These are phyloP conservation scores for Misgurnus mizolepis DNA, from an alignment of 2,113 vertebrate genomes.

Conservation along the genomic window DNA sequence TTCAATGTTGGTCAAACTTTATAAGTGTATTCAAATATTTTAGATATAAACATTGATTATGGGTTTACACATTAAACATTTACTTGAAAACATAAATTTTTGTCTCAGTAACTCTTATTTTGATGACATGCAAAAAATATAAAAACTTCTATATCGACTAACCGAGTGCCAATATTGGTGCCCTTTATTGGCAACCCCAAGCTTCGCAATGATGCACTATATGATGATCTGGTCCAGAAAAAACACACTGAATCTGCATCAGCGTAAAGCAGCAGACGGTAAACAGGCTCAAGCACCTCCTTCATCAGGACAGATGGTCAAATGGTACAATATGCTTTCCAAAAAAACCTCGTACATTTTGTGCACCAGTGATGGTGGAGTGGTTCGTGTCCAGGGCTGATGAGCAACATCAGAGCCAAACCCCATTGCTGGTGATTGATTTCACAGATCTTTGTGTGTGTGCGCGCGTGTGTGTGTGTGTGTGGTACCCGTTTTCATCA, in stretches of 20 bases:
- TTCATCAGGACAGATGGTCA: conserved; percentile 84
- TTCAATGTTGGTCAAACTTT: too few species aligned
- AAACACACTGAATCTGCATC: conserved; percentile 49
- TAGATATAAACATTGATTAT: too few species aligned
- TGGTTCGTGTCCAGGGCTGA: conserved; percentile 53
- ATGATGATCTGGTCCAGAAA: conserved; percentile 18
- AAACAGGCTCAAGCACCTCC: conserved; percentile 78
- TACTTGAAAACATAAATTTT: too few species aligned
- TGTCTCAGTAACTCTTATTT: too few species aligned
- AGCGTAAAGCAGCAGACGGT: conserved; percentile 80
- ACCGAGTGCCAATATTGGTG: not conserved
- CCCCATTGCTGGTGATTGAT: conserved; percentile 76
- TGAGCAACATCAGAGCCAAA: conserved; percentile 59
- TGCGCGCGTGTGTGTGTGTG: conserved; percentile 14
- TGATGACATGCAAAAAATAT: too few species aligned
- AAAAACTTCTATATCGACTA: too few species aligned
- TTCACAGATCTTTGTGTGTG: conserved; percentile 52
- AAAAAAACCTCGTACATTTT: conserved; percentile 73
- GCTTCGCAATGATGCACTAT: conserved; percentile 5
- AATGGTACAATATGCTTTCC: conserved; percentile 85
- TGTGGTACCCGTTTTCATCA: not conserved
- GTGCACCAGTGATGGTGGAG: conserved; percentile 27
- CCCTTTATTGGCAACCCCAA: not conserved
- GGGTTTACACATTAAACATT: too few species aligned
- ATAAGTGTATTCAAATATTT: too few species aligned